Conservation (phyloP, 2,113 vertebrate genomes). For the Gallinago paraguaiae region DNA sequence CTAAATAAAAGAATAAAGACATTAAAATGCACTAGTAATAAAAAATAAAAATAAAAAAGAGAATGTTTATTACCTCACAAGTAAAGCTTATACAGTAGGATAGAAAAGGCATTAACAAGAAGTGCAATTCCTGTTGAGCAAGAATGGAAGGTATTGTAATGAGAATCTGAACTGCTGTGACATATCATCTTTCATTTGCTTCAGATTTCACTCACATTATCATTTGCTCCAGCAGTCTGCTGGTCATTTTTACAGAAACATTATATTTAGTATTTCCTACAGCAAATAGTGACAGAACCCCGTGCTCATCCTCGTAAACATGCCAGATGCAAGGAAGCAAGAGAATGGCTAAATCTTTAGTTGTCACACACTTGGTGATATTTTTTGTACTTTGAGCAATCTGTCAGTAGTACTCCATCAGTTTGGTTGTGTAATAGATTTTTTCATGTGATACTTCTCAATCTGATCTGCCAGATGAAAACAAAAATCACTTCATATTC, state of each 20-base stretch:
- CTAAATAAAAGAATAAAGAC: slow-evolving; percentile 47
- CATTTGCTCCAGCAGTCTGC: slow-evolving; percentile 29
- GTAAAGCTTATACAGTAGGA: slow-evolving; percentile 59
- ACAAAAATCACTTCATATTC: slow-evolving; percentile 42
- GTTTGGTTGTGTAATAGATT: slow-evolving; percentile 46
- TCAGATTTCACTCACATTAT: slow-evolving; percentile 14
- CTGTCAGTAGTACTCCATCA: slow-evolving; percentile 34
- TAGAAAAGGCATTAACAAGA: slow-evolving; percentile 74
- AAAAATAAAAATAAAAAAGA: neutral
- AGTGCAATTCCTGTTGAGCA: slow-evolving; percentile 73
- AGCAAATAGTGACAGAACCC: slow-evolving; percentile 34
- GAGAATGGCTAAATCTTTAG: slow-evolving; percentile 46
- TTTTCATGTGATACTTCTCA: slow-evolving; percentile 35
- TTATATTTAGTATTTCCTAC: slow-evolving; percentile 42
- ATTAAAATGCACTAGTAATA: slow-evolving; percentile 60
- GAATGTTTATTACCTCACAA: slow-evolving; percentile 78
- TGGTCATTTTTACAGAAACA: slow-evolving; percentile 36
- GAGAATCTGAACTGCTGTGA: slow-evolving; percentile 57
- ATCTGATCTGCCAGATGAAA: slow-evolving; percentile 32
- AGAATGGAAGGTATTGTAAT: slow-evolving; percentile 56
- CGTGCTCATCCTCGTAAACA: neutral
- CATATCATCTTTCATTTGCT: slow-evolving; percentile 26
- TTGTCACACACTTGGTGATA: slow-evolving; percentile 37
- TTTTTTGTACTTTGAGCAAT: slow-evolving; percentile 49
- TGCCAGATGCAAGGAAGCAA: slow-evolving; percentile 62